These are phyloP conservation scores for Drosophila flavopinicola DNA, from an alignment of 2,888 invertebrate genomes.

Conservation along the genomic window DNA sequence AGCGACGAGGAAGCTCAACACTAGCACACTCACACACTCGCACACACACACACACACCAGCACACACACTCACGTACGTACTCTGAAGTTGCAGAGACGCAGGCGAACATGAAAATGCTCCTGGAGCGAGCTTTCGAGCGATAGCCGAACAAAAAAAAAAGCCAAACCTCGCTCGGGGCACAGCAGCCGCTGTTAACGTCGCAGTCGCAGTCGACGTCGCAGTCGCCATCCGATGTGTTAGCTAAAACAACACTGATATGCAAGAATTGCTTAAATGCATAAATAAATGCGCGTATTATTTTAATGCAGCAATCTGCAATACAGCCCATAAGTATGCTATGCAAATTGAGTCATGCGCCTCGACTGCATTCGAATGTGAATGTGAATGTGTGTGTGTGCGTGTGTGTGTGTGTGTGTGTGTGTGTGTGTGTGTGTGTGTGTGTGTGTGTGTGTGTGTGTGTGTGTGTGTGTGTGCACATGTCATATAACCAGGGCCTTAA, in stretches of 20 bases:
- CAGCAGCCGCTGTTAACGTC: conserved; percentile 26
- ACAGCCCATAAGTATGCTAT: conserved; percentile 17
- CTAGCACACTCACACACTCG: conserved; percentile 7
- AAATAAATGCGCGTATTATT: conserved; percentile 57
- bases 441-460: background rate
- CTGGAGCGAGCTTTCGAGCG: conserved; percentile 52
- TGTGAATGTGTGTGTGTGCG: background rate
- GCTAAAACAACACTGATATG: conserved; percentile 54
- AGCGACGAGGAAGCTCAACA: conserved; percentile 51
- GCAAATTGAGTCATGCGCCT: conserved; percentile 20
- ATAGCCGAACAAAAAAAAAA: conserved; percentile 25
- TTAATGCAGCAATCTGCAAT: conserved; percentile 14
- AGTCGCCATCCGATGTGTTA: conserved; percentile 12
- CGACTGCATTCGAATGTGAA: background rate
- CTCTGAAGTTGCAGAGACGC: conserved; percentile 42
- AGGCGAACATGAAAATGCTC: conserved; percentile 35
- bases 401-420: background rate
- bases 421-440: background rate
- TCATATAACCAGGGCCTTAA: background rate
- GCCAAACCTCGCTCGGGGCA: conserved; percentile 34
- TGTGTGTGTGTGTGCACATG: background rate
- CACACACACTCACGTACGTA: conserved; percentile 1
- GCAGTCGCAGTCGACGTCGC: conserved; percentile 1
- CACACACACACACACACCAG: conserved; percentile 14
- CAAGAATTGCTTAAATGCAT: conserved; percentile 59